Base-by-base conservation (phyloP, 1,140 invertebrate genomes). In the Pogonus chalceus region DNA sequence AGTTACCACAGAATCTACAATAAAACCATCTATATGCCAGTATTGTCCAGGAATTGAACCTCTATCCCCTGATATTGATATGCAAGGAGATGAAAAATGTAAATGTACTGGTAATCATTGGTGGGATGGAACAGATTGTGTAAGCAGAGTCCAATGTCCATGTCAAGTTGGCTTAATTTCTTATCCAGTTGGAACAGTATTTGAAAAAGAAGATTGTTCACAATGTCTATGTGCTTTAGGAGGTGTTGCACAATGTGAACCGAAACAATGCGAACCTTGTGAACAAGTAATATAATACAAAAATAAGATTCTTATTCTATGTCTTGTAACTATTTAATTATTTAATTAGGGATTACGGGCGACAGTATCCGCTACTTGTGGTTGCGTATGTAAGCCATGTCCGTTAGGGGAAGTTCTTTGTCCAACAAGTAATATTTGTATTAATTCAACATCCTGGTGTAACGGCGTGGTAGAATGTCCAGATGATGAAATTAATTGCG, bases 401-500 rank as follows among this genome's bases (percentile, higher is more conserved):
- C 76, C 78, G 4, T 58, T 62, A 10, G 77, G 76, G 16, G 80
- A 80, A 10, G 72, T 72, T 43, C 71, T 87, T 18, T 94, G 90
- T 62, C 82, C 81, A 0, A 85, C 84, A 0, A 87, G 79, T 61
- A 80, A 83, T 35, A 70, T 83, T 46, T 94, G 90, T 61, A 79
- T 94, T 4, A 73, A 83, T 1, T 72, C 79, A 53, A 70, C 76
- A 1, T 69, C 74, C 0, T 90, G 88, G 85, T 94, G 90, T 69
- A 81, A 94, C 66, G 88, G 88, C 0, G 69, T 90, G 0, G 75
- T 82, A 57, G 84, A 94, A 64, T 94, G 90, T 67, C 80, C 82
- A 1, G 87, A 91, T 69, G 90, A 94, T 70, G 90, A 94, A 69
- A 68, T 72, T 1, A 71, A 81, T 53, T 92, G 89, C 64, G 62